Conservation (phyloP, 2,888 invertebrate genomes). For the Hymenopus coronatus region DNA sequence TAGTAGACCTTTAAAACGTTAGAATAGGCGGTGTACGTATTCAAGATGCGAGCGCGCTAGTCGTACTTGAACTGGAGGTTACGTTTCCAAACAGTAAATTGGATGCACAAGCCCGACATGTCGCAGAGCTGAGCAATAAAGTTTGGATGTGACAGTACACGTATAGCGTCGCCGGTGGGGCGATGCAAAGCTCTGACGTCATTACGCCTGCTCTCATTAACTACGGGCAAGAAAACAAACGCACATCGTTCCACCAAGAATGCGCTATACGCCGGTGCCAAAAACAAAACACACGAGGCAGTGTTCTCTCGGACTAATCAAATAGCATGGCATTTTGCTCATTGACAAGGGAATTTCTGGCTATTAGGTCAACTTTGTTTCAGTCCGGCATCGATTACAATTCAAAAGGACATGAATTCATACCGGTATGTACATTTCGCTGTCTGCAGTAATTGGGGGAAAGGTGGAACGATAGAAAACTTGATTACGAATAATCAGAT, state of each 20-base stretch:
- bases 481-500: no score
- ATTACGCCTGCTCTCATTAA: conserved; percentile 15
- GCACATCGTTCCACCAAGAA: neutral
- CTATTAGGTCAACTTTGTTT: neutral
- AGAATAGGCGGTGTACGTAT: no score
- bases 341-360: neutral
- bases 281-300: neutral
- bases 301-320: neutral
- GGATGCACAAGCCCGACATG: neutral
- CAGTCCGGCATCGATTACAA: neutral
- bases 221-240: conserved; percentile 6
- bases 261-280: neutral
- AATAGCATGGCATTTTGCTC: neutral
- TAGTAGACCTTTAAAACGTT: no score
- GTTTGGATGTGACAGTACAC: neutral
- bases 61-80: no score
- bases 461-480: no score
- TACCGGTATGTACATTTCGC: no score
- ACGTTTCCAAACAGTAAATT: neutral
- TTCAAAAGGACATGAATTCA: neutral
- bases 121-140: neutral
- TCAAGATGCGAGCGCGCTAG: no score
- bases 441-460: no score
- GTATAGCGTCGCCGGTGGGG: neutral
- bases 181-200: neutral